phyloP scores from a whole-genome alignment of 1,140 invertebrate genomes.

The Meloidogyne hapla region DNA sequence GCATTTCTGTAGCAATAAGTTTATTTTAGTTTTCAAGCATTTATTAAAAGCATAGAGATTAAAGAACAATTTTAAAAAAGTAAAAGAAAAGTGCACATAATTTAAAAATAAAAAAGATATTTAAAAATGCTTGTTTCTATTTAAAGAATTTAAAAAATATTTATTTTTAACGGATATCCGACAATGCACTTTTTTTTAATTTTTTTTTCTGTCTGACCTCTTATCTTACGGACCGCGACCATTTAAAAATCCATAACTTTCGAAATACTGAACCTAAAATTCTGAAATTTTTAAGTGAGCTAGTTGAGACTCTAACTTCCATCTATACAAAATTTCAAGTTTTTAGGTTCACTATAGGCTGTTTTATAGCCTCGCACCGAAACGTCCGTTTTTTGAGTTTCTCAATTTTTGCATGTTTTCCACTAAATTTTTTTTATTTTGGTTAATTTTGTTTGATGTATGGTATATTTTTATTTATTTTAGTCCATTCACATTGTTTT shows the following conservation, averaged over 20 bases:
- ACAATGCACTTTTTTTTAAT: background rate
- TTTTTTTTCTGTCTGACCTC: background rate
- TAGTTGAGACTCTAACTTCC: background rate
- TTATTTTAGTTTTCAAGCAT: too few relatives aligned
- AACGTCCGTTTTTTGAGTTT: background rate
- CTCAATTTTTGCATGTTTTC: too few relatives aligned
- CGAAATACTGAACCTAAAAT: too few relatives aligned
- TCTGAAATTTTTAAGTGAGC: too few relatives aligned
- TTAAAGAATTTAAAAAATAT: background rate
- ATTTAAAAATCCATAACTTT: too few relatives aligned
- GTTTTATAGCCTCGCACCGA: background rate
- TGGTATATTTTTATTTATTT: constrained; percentile 5
- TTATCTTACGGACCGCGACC: too few relatives aligned
- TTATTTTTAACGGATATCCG: background rate
- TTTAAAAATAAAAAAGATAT: background rate
- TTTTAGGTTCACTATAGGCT: background rate
- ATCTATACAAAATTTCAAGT: background rate
- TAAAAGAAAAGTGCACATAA: background rate
- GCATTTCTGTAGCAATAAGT: background rate
- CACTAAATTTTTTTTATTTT: too few relatives aligned
- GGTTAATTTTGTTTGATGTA: background rate
- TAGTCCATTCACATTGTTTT: background rate
- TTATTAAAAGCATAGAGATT: background rate
- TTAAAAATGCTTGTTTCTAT: background rate
- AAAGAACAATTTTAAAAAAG: background rate